Percentiles rank a stretch among this genome's conserved stretches.
These are phyloP conservation scores for Lochmaea crataegi DNA, from an alignment of 2,888 invertebrate species.

Conservation along the genomic window DNA sequence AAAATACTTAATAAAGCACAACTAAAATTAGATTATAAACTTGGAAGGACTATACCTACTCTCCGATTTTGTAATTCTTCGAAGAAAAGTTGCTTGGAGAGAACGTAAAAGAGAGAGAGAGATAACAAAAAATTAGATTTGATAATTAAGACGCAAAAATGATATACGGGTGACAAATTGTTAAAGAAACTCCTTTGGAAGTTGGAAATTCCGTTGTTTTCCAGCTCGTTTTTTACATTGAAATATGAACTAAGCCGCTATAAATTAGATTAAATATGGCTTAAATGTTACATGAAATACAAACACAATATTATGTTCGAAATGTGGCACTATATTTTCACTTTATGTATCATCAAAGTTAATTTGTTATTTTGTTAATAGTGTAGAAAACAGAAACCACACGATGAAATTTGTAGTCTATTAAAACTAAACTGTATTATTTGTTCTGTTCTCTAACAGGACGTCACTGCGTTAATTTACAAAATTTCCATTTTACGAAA, in stretches of 20 bases:
- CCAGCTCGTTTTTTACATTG: slow-evolving; percentile 8
- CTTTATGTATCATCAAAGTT: not conserved
- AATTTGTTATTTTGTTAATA: not conserved
- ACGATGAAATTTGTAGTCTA: not conserved
- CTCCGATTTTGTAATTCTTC: slow-evolving; percentile 24
- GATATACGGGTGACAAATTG: slow-evolving; percentile 32
- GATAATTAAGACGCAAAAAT: slow-evolving; percentile 30
- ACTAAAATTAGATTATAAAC: slow-evolving; percentile 37
- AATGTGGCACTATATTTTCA: not conserved
- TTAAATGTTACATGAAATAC: not conserved
- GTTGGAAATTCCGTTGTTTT: not conserved
- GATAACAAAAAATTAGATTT: slow-evolving; percentile 29
- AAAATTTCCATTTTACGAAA: too few relatives aligned
- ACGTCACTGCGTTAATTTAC: too few relatives aligned
- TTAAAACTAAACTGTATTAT: not conserved
- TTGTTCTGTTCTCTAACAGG: not conserved
- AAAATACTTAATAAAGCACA: slow-evolving; percentile 35
- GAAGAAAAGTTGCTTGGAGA: slow-evolving; percentile 23
- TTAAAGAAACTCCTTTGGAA: slow-evolving; percentile 18
- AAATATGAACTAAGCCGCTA: not conserved
- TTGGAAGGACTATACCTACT: slow-evolving; percentile 22
- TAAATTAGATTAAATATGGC: slow-evolving; percentile 5
- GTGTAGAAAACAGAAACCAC: not conserved
- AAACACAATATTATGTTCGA: not conserved
- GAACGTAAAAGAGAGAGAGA: slow-evolving; percentile 13